A percentile compares a stretch with the other conserved stretches of the same genome.
Conservation (phyloP, 2,888 invertebrate species). For the Phalera bucephala region DNA sequence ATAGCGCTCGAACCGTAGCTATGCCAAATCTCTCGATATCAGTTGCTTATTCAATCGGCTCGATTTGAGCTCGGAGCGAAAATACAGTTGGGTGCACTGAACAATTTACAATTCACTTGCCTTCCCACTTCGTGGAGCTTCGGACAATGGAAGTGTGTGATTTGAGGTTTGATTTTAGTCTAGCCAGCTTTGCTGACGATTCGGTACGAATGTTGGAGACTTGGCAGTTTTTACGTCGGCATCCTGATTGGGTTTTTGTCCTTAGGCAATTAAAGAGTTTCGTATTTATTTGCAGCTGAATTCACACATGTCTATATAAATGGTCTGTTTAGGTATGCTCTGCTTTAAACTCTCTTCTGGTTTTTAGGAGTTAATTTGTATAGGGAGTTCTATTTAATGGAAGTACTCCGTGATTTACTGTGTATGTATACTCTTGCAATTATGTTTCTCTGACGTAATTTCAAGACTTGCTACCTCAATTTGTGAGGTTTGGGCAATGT, state of each 20-base stretch:
- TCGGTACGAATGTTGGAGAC: conserved; percentile 25
- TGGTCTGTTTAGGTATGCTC: too few relatives aligned
- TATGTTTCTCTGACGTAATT: too few relatives aligned
- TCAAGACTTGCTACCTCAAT: too few relatives aligned
- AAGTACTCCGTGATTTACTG: too few relatives aligned
- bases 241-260: conserved; percentile 23
- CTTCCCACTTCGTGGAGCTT: conserved; percentile 26
- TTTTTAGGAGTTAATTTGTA: too few relatives aligned
- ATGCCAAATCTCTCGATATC: conserved; percentile 53
- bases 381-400: too few relatives aligned
- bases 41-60: conserved; percentile 71
- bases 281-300: too few relatives aligned
- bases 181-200: conserved; percentile 17
- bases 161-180: conserved; percentile 45
- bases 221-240: conserved; percentile 16
- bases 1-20: conserved; percentile 26
- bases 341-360: too few relatives aligned
- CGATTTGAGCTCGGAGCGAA: conserved; percentile 56
- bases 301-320: too few relatives aligned
- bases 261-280: too few relatives aligned
- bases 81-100: conserved; percentile 60
- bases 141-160: conserved; percentile 42
- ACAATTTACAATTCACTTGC: conserved; percentile 69
- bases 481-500: too few relatives aligned
- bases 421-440: too few relatives aligned